Evolutionary conservation across 1,140 invertebrate species (phyloP).

Genomic region (Trichonephila inaurata): DNA sequence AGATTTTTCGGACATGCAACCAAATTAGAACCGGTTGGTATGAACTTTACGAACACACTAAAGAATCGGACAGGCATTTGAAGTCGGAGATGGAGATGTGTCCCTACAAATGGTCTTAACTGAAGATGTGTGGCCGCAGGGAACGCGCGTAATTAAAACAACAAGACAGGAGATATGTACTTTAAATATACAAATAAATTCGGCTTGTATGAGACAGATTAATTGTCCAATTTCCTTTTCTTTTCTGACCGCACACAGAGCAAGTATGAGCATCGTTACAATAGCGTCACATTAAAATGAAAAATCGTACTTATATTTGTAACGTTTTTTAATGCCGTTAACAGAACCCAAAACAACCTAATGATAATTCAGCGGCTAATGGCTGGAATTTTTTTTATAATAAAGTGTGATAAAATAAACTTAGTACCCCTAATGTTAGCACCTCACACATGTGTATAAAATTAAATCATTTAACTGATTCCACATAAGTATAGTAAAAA

Average conservation of each 20-base stretch:
- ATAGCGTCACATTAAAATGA: no score
- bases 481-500: no score
- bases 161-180: not conserved
- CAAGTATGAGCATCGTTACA: no score
- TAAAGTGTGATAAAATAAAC: no score
- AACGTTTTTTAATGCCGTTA: no score
- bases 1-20: conserved; percentile 59
- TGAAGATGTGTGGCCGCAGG: not conserved
- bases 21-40: conserved; percentile 57
- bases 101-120: not conserved
- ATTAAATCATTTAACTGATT: no score
- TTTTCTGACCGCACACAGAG: not conserved
- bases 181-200: conserved; percentile 24
- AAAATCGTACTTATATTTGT: no score
- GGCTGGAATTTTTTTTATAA: no score
- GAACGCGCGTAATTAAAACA: conserved; percentile 4
- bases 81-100: not conserved
- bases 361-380: no score
- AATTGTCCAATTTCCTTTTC: not conserved
- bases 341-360: no score
- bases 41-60: conserved; percentile 38
- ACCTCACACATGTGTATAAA: no score
- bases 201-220: not conserved
- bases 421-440: no score
- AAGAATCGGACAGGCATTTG: not conserved